Conservation (phyloP, 2,888 invertebrate genomes). For the Meliscaeva auricollis region DNA sequence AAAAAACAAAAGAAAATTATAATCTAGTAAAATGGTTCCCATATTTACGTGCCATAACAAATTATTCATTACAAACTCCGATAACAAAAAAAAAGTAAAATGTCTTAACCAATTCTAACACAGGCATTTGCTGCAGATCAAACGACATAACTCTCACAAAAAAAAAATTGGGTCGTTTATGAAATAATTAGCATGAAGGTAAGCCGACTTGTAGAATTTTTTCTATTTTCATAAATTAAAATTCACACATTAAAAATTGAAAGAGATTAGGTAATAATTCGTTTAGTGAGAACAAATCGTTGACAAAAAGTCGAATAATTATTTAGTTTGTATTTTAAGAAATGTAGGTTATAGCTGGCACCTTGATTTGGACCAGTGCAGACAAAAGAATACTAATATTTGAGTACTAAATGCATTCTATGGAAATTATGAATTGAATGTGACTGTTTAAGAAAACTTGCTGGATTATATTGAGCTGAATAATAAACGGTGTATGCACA, state of each 20-base stretch:
- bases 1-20: neutral
- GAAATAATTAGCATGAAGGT: conserved; percentile 62
- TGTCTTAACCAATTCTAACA: conserved; percentile 45
- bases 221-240: neutral
- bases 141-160: conserved; percentile 16
- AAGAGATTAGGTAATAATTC: conserved; percentile 45
- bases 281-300: conserved; percentile 55
- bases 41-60: conserved; percentile 42
- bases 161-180: conserved; percentile 64
- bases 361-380: too few species aligned
- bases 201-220: neutral
- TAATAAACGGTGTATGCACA: too few species aligned
- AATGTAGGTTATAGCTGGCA: too few species aligned
- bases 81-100: conserved; percentile 49
- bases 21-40: conserved; percentile 31
- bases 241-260: conserved; percentile 59
- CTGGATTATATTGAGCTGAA: too few species aligned
- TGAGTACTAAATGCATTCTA: too few species aligned
- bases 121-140: conserved; percentile 26
- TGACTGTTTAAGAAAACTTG: too few species aligned
- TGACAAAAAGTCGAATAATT: conserved; percentile 19
- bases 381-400: too few species aligned
- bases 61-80: neutral
- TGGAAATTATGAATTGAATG: too few species aligned
- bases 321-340: neutral